Evolutionary conservation across 2,888 invertebrate species (phyloP).

Genomic region (Sinohyriopsis cumingii): DNA sequence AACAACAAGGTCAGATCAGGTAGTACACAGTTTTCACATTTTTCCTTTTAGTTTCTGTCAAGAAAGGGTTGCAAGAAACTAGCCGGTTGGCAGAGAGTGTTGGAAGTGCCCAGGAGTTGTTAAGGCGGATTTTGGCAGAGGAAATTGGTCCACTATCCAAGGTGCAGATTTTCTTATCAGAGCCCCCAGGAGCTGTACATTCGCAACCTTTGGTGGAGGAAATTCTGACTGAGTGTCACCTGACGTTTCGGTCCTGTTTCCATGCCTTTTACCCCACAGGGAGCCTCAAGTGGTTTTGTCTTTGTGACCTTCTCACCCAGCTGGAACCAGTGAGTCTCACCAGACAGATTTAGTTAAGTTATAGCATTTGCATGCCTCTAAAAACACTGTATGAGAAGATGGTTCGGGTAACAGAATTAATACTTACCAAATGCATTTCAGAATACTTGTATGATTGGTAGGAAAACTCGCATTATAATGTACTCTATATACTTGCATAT

Average conservation of each 20-base stretch:
- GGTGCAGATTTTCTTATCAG: conserved; percentile 39
- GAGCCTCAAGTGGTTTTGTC: conserved; percentile 91
- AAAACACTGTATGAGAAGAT: background rate
- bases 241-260: conserved; percentile 91
- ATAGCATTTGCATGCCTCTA: background rate
- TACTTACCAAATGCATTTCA: no score
- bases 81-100: conserved; percentile 88
- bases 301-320: conserved; percentile 79
- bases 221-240: conserved; percentile 91
- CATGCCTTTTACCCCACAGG: conserved; percentile 97
- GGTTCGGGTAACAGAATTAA: no score
- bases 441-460: no score
- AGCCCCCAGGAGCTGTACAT: conserved; percentile 43
- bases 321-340: conserved; percentile 62
- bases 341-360: background rate
- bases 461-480: no score
- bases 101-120: conserved; percentile 86
- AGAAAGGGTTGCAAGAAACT: conserved; percentile 76
- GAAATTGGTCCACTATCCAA: conserved; percentile 44
- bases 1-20: background rate
- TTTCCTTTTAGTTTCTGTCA: conserved; percentile 7
- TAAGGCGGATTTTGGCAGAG: conserved; percentile 88
- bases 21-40: background rate
- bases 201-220: conserved; percentile 69
- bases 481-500: no score